These are phyloP conservation scores for Myxocyprinus asiaticus DNA, from an alignment of 2,113 vertebrate species.

Conservation along the genomic window DNA sequence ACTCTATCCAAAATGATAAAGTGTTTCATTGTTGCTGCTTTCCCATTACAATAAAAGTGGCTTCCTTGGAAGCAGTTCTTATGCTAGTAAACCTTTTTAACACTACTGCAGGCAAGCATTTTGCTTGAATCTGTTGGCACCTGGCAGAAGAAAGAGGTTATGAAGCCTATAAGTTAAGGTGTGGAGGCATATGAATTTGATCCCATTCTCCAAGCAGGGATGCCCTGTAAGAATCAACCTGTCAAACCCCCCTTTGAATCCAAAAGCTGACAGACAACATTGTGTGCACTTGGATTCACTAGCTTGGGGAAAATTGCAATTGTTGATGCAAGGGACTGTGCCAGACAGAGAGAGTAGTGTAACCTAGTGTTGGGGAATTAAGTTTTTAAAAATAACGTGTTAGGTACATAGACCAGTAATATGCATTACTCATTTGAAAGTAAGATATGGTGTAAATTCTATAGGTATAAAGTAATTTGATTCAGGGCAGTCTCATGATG, in stretches of 20 bases:
- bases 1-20: neutral
- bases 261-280: slow-evolving; percentile 64
- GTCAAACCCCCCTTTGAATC: slow-evolving; percentile 68
- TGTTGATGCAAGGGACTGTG: slow-evolving; percentile 51
- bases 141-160: neutral
- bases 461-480: too few relatives aligned
- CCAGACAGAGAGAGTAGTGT: slow-evolving; percentile 39
- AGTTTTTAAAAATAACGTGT: neutral
- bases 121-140: slow-evolving; percentile 22
- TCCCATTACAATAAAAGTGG: neutral
- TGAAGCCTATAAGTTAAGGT: slow-evolving; percentile 41
- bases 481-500: too few relatives aligned
- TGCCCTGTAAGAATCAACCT: slow-evolving; percentile 65
- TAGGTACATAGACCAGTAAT: too few relatives aligned
- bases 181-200: slow-evolving; percentile 49
- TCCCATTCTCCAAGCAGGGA: slow-evolving; percentile 50
- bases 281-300: slow-evolving; percentile 62
- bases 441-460: too few relatives aligned
- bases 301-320: slow-evolving; percentile 49
- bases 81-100: neutral
- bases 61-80: neutral
- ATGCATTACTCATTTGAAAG: too few relatives aligned
- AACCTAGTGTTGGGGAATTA: slow-evolving; percentile 12
- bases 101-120: neutral
- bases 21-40: neutral